A percentile compares a stretch with the other conserved stretches of the same genome.
Evolutionary conservation across 2,797 vertebrate genomes (phyloP).

Genomic region (Furcifer pardalis): DNA sequence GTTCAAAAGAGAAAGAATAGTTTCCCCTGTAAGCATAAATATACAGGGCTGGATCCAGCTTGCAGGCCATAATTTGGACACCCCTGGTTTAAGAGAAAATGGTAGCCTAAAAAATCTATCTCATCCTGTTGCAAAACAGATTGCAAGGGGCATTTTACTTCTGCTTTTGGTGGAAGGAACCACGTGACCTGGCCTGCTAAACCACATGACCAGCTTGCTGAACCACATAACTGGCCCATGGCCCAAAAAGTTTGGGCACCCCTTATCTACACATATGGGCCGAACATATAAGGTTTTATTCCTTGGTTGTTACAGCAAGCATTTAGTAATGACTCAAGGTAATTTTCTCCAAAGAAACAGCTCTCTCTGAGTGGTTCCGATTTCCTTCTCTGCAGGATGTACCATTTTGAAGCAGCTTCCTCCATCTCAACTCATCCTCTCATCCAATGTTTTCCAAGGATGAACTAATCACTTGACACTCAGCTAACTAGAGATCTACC

Average conservation of each 20-base stretch:
- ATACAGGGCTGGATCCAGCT: no score
- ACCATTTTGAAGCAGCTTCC: constrained; percentile 14
- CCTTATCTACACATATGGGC: constrained; percentile 1
- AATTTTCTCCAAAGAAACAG: constrained; percentile 10
- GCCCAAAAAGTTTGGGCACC: no score
- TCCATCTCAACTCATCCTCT: neutral
- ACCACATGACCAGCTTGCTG: no score
- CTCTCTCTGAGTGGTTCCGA: constrained; percentile 20
- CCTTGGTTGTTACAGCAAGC: constrained; percentile 7
- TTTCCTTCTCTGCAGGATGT: constrained; percentile 8
- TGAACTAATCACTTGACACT: constrained; percentile 17
- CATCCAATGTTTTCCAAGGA: constrained; percentile 12
- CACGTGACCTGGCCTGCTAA: no score
- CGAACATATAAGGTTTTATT: neutral
- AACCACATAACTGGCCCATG: no score
- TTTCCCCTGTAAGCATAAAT: neutral
- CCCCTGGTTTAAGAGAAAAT: no score
- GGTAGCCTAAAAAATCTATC: no score
- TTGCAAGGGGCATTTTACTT: no score
- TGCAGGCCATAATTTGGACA: no score
- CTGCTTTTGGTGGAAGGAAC: no score
- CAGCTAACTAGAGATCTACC: neutral
- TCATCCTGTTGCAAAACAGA: no score
- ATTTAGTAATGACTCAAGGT: constrained; percentile 18
- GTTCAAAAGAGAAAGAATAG: neutral